phyloP scores from a whole-genome alignment of 2,113 vertebrate species.

The Pachyramphus minor region DNA sequence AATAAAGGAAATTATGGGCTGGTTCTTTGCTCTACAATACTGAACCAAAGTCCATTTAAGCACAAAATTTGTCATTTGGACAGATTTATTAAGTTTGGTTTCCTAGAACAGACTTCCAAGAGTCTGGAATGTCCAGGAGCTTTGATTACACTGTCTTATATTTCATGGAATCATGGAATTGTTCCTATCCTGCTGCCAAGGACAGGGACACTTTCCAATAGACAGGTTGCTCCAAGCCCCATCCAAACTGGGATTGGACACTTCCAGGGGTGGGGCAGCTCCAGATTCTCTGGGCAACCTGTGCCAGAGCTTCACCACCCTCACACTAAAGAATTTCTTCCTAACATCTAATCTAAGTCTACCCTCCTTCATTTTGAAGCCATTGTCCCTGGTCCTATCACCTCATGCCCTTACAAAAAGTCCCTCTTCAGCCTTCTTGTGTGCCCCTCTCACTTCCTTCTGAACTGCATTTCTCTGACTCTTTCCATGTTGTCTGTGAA shows the following conservation, averaged over 20 bases:
- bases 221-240: accelerated
- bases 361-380: background rate
- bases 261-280: background rate
- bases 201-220: accelerated
- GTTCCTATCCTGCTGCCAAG: background rate
- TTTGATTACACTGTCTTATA: background rate
- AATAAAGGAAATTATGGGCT: background rate
- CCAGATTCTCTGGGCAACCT: background rate
- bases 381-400: background rate
- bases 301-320: accelerated
- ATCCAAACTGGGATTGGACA: accelerated
- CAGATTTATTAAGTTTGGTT: background rate
- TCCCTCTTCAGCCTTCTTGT: background rate
- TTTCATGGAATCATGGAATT: background rate
- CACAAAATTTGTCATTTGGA: background rate
- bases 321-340: background rate
- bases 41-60: background rate
- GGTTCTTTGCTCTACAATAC: background rate
- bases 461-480: background rate
- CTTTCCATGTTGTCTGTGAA: background rate
- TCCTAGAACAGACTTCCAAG: background rate
- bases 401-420: background rate
- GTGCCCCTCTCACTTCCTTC: background rate
- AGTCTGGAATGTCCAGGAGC: background rate
- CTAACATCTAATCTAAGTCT: no score